Evolutionary conservation across 2,113 vertebrate genomes (phyloP), one percentile per base, ranked within the genome.

Genomic region (Nerophis ophidion): DNA sequence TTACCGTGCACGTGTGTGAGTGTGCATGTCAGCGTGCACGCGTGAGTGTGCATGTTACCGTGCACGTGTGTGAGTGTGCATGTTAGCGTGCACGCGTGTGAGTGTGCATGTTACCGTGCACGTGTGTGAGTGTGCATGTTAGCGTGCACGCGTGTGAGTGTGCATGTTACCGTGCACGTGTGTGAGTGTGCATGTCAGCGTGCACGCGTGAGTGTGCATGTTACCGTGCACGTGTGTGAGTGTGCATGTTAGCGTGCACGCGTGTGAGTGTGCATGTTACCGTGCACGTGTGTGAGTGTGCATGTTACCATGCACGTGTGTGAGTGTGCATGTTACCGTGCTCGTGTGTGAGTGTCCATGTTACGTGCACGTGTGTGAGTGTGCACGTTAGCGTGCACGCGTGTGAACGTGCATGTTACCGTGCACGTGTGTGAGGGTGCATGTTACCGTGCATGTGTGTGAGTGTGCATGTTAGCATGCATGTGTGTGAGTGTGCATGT

Each of bases 61-160:
- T 48, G 46, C 14, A 16, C 14, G 7, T 48, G 7, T 48, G 15
- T 48, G 47, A 16, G 47, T 5, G 15, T 15, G 7, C 16, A 15
- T 17, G 15, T 9, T 75, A 96, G 95, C 94, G 92, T 76, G 80
- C 4, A 90, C 46, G 12, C 54, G 71, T 52, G n/a, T n/a, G n/a
- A n/a, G n/a, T n/a, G n/a, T n/a, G n/a, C n/a, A n/a, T n/a, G n/a
- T n/a, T n/a, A 9, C 8, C 38, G 6, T 48, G 46, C 14, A 16
- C 14, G 7, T 48, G 7, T 48, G 15, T 48, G 47, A 16, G 47
- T 5, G 15, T 15, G 7, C 16, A 15, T 17, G 15, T 9, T 75
- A 96, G 95, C 94, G 92, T 76, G 80, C 4, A 90, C 46, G 12
- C 54, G 71, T 52, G n/a, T n/a, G n/a, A n/a, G n/a, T n/a, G n/a